Evolutionary conservation across 2,113 vertebrate genomes (phyloP).

Genomic region (Vimba vimba): DNA sequence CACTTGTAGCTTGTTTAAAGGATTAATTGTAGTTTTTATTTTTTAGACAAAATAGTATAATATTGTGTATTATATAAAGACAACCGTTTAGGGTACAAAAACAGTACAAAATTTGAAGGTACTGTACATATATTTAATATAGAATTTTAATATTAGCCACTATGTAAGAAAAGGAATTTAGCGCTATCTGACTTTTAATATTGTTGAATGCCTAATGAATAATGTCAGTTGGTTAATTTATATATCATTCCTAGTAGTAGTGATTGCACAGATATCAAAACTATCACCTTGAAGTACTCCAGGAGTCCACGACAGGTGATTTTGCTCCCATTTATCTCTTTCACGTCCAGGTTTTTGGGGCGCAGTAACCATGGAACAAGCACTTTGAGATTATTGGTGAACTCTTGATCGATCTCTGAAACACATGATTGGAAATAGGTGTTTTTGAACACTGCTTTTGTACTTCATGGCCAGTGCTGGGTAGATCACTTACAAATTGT

Average conservation of each 20-base stretch:
- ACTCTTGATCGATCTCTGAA: constrained; percentile 93
- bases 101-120: too few relatives aligned
- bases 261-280: not conserved
- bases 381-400: constrained; percentile 93
- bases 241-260: not conserved
- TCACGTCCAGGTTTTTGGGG: constrained; percentile 88
- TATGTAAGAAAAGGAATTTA: not conserved
- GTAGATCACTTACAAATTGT: too few relatives aligned
- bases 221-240: not conserved
- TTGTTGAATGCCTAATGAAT: not conserved
- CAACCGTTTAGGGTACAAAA: too few relatives aligned
- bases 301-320: constrained; percentile 96
- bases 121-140: too few relatives aligned
- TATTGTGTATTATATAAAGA: not conserved
- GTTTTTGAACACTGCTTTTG: constrained; percentile 5
- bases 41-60: not conserved
- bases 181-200: not conserved
- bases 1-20: too few relatives aligned
- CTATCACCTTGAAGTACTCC: constrained; percentile 95
- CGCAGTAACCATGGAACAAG: constrained; percentile 96
- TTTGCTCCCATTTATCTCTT: constrained; percentile 97
- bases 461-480: not conserved
- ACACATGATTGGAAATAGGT: not conserved
- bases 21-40: too few relatives aligned
- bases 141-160: not conserved